These are phyloP conservation scores for Ptychodera flava DNA, from an alignment of 35 echinoderm and acorn worm species.

Conservation along the genomic window DNA sequence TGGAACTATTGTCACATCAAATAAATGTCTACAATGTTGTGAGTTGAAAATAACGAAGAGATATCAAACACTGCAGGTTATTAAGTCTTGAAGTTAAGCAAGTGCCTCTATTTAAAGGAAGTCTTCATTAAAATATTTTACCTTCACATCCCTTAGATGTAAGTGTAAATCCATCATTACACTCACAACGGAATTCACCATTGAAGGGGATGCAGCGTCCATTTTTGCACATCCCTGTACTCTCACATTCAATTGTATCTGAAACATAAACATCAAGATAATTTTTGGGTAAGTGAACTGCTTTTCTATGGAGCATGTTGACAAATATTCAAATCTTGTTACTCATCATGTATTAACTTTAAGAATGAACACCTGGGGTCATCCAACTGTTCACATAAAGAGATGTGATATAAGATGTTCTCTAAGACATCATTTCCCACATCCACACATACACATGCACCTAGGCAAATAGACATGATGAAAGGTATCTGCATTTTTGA, in stretches of 20 bases:
- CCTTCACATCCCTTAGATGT: slow-evolving; percentile 31
- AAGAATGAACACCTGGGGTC: neutral
- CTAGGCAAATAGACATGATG: too few relatives aligned
- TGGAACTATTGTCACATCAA: neutral
- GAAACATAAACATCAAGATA: neutral
- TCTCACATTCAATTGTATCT: slow-evolving; percentile 68
- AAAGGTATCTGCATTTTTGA: too few relatives aligned
- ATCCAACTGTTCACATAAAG: neutral
- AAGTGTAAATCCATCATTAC: slow-evolving; percentile 45
- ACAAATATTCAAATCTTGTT: neutral
- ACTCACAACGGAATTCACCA: slow-evolving; percentile 66
- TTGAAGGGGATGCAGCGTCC: slow-evolving; percentile 49
- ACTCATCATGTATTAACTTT: neutral
- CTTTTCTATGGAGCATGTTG: neutral
- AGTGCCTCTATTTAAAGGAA: neutral
- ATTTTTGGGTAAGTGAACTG: neutral
- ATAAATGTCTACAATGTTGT: neutral
- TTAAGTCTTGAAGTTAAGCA: neutral
- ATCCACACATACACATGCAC: too few relatives aligned
- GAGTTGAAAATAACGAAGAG: neutral
- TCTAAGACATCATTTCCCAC: neutral
- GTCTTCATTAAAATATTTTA: neutral
- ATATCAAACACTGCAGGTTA: neutral
- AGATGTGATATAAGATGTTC: neutral
- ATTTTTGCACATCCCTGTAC: slow-evolving; percentile 45